phyloP scores from a whole-genome alignment of 1,140 invertebrate genomes.

The Laodelphax striatellus region DNA sequence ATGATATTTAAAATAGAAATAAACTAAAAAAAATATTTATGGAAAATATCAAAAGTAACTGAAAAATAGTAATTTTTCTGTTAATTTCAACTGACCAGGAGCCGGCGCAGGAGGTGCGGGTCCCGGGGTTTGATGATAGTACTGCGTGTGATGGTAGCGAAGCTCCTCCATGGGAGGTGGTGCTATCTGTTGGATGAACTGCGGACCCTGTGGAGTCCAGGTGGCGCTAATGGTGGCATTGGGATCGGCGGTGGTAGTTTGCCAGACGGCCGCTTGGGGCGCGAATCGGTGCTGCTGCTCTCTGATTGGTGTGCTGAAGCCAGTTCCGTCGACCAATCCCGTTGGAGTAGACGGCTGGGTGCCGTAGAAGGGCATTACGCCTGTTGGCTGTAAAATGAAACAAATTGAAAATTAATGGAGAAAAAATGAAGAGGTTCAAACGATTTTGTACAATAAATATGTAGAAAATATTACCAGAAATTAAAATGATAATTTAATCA shows the following conservation, averaged over 20 bases:
- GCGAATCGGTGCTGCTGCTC: slow-evolving; percentile 17
- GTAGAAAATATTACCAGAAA: too few species aligned
- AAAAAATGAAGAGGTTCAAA: too few species aligned
- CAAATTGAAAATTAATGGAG: not conserved
- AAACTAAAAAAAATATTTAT: too few species aligned
- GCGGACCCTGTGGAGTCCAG: slow-evolving; percentile 23
- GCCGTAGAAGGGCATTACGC: slow-evolving; percentile 22
- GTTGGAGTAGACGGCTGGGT: slow-evolving; percentile 10
- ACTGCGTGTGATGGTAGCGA: slow-evolving; percentile 23
- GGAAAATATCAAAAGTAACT: too few species aligned
- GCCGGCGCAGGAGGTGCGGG: slow-evolving; percentile 14
- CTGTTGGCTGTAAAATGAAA: slow-evolving; percentile 19
- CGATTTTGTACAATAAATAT: too few species aligned
- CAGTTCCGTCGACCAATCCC: slow-evolving; percentile 14
- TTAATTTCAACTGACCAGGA: slow-evolving; percentile 14
- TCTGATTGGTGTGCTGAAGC: slow-evolving; percentile 18
- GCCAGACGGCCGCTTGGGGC: slow-evolving; percentile 21
- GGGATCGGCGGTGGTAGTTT: slow-evolving; percentile 20
- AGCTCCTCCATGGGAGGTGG: slow-evolving; percentile 23
- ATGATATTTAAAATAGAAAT: too few species aligned
- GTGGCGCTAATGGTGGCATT: slow-evolving; percentile 17
- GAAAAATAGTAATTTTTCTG: too few species aligned
- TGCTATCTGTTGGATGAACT: slow-evolving; percentile 25
- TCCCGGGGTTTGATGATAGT: slow-evolving; percentile 14
- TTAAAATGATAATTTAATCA: too few species aligned